Evolutionary conservation across 1,140 invertebrate species (phyloP), one percentile per base, ranked within the genome.

Genomic region (Hydropsyche tenuis): DNA sequence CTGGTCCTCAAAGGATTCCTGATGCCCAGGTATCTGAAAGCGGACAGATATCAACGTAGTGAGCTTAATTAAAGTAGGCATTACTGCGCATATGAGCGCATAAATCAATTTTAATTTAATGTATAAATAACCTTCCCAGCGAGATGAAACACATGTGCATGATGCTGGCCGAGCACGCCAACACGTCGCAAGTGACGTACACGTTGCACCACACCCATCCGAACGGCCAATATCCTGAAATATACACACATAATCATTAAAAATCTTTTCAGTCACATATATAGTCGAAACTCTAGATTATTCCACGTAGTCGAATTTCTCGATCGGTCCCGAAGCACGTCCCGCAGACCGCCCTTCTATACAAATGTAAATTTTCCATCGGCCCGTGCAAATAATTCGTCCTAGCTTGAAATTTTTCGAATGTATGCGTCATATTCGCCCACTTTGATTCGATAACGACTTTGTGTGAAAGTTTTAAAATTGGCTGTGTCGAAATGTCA

Each of bases 111-210:
- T 37, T 9, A 37, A 37, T 51, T 5, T n/a, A n/a, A 51, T 5
- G 48, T 16, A 53, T 7, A 65, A 20, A 11, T 74, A 75, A 85
- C 78, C 96, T 89, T 73, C 95, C 95, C 75, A 98, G 87, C 43
- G 93, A 95, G 81, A 98, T 98, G 84, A 95, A 96, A 81, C 95
- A 96, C 95, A 98, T 97, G 88, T 98, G 96, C 90, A 97, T 92
- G 80, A 98, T 98, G 79, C 93, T 95, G 6, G 94, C 92, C 0
- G 94, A 96, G 80, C 96, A 98, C 66, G 95, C 94, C 30, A 97
- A 86, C n/a, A 98, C 96, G 82, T 98, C 96, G 76, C 93, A 95
- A 1, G 95, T 96, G 62, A 95, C 93, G 87, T 97, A 97, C 42
- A 97, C 89, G 81, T 96, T 95, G 84, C 96, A 98, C 89, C 95